Percentiles rank a stretch among this genome's conserved stretches.
phyloP scores from a whole-genome alignment of 2,113 vertebrate genomes.

The Oreochromis aureus region DNA sequence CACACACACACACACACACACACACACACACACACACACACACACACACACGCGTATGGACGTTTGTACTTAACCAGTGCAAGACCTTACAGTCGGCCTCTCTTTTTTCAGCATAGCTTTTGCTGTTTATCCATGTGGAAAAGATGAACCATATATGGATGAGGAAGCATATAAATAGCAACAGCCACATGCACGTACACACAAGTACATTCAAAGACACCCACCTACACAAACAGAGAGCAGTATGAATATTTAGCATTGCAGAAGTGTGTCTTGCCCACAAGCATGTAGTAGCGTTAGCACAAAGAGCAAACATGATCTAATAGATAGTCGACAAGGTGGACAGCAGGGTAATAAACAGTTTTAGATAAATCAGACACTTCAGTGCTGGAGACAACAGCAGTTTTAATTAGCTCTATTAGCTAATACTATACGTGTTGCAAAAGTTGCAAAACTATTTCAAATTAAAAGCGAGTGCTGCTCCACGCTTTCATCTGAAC shows the following conservation, averaged over 20 bases:
- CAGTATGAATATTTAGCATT: neutral
- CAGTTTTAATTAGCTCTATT: neutral
- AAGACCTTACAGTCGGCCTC: neutral
- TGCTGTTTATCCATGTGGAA: slow-evolving; percentile 5
- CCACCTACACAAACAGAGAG: neutral
- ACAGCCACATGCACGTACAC: neutral
- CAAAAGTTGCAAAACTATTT: neutral
- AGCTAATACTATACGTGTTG: neutral
- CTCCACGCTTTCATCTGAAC: neutral
- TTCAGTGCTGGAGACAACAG: neutral
- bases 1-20: neutral
- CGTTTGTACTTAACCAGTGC: neutral
- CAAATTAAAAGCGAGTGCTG: neutral
- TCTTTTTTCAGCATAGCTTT: slow-evolving; percentile 34
- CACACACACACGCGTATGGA: neutral
- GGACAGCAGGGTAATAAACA: neutral
- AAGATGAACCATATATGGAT: slow-evolving; percentile 3
- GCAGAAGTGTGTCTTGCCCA: neutral
- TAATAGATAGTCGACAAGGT: neutral
- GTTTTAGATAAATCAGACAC: neutral
- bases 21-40: neutral
- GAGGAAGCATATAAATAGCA: slow-evolving; percentile 25
- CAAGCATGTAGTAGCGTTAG: neutral
- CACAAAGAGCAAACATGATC: neutral
- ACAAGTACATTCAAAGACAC: neutral